Evolutionary conservation across 1,140 invertebrate species (phyloP).

Genomic region (Riptortus pedestris): DNA sequence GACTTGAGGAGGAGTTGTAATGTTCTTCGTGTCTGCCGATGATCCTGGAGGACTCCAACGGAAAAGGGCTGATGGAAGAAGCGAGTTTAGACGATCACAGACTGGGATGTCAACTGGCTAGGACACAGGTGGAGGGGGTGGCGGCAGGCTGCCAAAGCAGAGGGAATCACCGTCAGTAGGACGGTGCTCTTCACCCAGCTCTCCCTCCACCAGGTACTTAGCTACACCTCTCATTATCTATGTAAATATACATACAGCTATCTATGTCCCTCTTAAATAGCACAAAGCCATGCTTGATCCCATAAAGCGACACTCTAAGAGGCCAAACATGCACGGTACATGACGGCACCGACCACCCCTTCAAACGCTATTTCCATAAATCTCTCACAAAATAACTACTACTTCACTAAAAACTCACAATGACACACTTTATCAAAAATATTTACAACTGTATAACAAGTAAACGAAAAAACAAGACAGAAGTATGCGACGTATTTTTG

Average conservation of each 20-base stretch:
- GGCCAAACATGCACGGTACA: neutral
- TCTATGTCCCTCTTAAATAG: no score
- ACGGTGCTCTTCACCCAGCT: neutral
- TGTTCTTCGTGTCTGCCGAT: no score
- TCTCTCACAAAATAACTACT: no score
- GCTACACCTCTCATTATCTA: neutral
- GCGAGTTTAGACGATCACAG: no score
- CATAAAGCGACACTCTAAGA: neutral
- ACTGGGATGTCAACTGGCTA: no score
- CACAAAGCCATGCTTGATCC: neutral
- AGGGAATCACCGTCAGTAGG: neutral
- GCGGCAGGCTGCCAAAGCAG: neutral
- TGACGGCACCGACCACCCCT: neutral
- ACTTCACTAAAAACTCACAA: neutral
- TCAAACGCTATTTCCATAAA: no score
- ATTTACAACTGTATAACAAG: neutral
- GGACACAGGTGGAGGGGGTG: neutral
- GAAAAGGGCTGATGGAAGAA: no score
- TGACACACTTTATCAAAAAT: neutral
- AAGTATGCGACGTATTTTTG: conserved; percentile 14
- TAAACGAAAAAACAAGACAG: conserved; percentile 1
- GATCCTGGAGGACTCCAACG: no score
- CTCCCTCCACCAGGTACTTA: neutral
- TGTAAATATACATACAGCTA: no score
- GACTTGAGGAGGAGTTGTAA: no score